Evolutionary conservation across 2,888 invertebrate genomes (phyloP), one percentile per base, ranked within the genome.

Genomic region (Stenolophus ochropezus): DNA sequence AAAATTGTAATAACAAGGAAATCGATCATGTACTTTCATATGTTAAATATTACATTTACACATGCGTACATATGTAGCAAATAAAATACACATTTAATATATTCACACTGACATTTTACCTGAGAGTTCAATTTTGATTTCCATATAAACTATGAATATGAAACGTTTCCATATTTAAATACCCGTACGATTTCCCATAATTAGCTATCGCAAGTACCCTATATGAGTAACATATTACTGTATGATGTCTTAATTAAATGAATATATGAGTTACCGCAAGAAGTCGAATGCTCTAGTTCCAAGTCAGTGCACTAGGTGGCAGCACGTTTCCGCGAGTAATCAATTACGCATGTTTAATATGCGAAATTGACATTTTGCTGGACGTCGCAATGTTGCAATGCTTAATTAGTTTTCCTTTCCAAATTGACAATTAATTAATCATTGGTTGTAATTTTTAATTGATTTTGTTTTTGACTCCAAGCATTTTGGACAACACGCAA

Each of bases 261-360:
- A 53, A 75, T 75, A 74, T 74, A 75, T 75, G 53, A 75, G 53
- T 75, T 75, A 75, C 51, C 16, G n/a, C 51, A 53, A 16, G 51
- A 53, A 16, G 51, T 51, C 23, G 23, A 3, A 14, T 61, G 61
- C 27, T 61, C 61, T 25, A 61, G 61, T 61, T 61, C 61, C 61
- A 61, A 25, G 23, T n/a, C 61, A 61, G n/a, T 61, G 11, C 14
- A 51, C 20, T 27, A 71, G 6, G 47, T 71, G 33, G 71, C 42
- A 69, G 18, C 27, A 71, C 42, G 21, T 71, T 47, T 71, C 71
- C 71, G 71, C 71, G 18, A 71, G 33, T 71, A 71, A 73, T 80
- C 80, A 80, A 80, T 80, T 80, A 73, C 80, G 73, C 80, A 73
- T 80, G 73, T 80, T 80, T 80, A 80, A 80, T 80, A 80, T 73